Evolutionary conservation across 1,140 invertebrate genomes (phyloP).

Genomic region (Cryptotermes secundus): DNA sequence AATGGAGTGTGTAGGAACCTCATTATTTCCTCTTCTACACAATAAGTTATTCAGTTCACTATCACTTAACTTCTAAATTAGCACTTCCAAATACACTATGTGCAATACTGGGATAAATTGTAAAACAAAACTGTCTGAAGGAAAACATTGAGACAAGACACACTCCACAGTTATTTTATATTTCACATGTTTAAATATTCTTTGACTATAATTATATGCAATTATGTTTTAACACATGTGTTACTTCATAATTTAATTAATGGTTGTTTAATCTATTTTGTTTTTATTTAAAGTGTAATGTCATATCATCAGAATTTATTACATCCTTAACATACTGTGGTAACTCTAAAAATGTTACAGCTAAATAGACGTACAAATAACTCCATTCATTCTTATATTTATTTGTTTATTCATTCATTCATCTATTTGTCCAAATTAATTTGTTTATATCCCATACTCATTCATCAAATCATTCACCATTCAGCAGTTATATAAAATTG

Average conservation of each 20-base stretch:
- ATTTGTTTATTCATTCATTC: background rate
- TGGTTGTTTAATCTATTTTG: background rate
- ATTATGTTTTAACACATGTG: background rate
- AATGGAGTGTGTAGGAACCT: no score
- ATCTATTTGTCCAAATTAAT: background rate
- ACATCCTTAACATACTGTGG: background rate
- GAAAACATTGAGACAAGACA: background rate
- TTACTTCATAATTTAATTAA: background rate
- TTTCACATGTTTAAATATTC: background rate
- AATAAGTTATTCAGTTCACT: no score
- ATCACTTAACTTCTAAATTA: no score
- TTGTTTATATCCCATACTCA: background rate
- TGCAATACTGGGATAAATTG: background rate
- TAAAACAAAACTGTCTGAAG: background rate
- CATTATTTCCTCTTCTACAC: no score
- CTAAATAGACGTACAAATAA: background rate
- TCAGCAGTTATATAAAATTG: background rate
- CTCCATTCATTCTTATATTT: background rate
- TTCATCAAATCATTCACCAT: background rate
- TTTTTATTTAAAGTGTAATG: background rate
- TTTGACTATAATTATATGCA: background rate
- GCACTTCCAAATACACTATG: no score
- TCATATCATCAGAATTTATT: background rate
- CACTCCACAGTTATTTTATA: background rate
- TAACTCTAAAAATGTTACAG: background rate